Evolutionary conservation across 2,797 vertebrate species (phyloP).

Genomic region (Epinephelus awoara): DNA sequence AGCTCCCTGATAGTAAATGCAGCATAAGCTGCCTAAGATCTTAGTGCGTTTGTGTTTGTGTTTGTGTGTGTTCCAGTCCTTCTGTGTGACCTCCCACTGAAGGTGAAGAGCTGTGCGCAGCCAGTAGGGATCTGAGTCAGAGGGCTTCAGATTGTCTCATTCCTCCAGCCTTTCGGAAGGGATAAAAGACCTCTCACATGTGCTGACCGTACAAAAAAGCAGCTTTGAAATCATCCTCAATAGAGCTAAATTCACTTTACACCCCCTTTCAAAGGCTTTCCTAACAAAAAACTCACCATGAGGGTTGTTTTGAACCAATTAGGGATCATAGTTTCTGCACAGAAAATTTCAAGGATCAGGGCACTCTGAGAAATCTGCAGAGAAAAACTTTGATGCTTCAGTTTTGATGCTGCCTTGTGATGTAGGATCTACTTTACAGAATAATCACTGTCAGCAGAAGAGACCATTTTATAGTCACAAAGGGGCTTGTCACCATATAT

Average conservation of each 20-base stretch:
- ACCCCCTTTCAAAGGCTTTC: constrained; percentile 66
- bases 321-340: constrained; percentile 58
- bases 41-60: constrained; percentile 10
- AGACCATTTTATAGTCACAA: constrained; percentile 8
- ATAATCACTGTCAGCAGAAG: constrained; percentile 42
- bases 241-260: constrained; percentile 65
- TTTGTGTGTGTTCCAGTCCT: constrained; percentile 15
- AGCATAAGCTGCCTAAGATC: constrained; percentile 50
- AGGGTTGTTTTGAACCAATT: constrained; percentile 55
- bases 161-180: constrained; percentile 57
- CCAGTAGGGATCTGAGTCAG: constrained; percentile 66
- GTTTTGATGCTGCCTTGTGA: constrained; percentile 47
- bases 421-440: constrained; percentile 34
- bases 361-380: constrained; percentile 33
- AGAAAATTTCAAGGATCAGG: constrained; percentile 55
- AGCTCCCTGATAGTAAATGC: constrained; percentile 30
- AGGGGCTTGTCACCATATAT: not conserved
- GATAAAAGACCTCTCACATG: constrained; percentile 76
- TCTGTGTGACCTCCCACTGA: constrained; percentile 52
- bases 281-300: constrained; percentile 56
- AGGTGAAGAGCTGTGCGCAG: constrained; percentile 48
- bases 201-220: constrained; percentile 73
- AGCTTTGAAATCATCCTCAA: constrained; percentile 80
- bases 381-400: constrained; percentile 54
- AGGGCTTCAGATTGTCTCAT: constrained; percentile 56